These are phyloP conservation scores for Amblyopsis hoosieri DNA, from an alignment of 2,797 vertebrate species.

Conservation along the genomic window DNA sequence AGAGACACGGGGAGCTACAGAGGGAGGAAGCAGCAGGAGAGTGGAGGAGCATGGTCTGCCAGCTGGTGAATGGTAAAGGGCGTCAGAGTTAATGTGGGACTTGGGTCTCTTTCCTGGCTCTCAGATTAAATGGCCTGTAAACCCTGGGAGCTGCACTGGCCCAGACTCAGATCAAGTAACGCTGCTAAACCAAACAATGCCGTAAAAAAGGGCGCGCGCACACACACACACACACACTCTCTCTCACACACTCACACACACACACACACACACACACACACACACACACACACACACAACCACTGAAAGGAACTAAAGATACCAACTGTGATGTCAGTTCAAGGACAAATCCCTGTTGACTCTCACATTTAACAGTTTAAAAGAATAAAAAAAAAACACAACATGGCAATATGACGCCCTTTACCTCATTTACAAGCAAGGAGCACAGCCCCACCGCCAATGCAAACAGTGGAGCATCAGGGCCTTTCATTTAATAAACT, in stretches of 20 bases:
- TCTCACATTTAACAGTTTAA: background rate
- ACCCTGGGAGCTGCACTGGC: constrained; percentile 49
- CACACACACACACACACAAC: background rate
- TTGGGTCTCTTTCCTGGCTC: constrained; percentile 62
- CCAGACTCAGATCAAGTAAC: constrained; percentile 65
- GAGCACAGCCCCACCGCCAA: constrained; percentile 2
- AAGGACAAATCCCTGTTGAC: too few species aligned
- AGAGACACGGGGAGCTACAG: constrained; percentile 10
- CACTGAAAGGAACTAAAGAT: background rate
- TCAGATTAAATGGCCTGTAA: constrained; percentile 59
- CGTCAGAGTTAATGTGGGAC: constrained; percentile 61
- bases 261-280: background rate
- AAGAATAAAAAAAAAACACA: background rate
- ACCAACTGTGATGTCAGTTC: too few species aligned
- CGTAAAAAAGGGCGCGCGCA: constrained; percentile 9
- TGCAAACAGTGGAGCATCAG: constrained; percentile 14
- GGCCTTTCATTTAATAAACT: constrained; percentile 22
- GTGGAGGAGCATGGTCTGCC: constrained; percentile 8
- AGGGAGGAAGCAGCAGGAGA: background rate
- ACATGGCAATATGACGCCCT: constrained; percentile 6
- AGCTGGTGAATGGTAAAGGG: constrained; percentile 21
- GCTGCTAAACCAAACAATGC: constrained; percentile 55
- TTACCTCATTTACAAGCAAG: constrained; percentile 16
- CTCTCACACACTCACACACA: background rate
- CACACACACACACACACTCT: background rate